These are phyloP conservation scores for Drosophila obscura DNA, from an alignment of 1,140 invertebrate genomes.

Conservation along the genomic window DNA sequence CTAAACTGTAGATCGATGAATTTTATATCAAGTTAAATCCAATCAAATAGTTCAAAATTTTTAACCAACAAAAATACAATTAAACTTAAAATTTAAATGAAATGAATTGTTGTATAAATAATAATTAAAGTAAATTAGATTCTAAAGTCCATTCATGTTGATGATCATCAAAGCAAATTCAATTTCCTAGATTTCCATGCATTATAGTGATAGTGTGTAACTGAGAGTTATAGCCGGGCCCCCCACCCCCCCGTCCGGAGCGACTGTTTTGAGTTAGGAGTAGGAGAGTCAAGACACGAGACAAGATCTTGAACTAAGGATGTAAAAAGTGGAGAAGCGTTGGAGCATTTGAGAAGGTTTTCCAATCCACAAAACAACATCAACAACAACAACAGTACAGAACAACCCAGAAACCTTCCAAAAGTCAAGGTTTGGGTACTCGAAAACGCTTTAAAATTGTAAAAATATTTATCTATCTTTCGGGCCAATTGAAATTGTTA, in stretches of 20 bases:
- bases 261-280: conserved; percentile 74
- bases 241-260: conserved; percentile 19
- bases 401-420: conserved; percentile 31
- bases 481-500: conserved; percentile 72
- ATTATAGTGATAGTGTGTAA: conserved; percentile 33
- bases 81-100: conserved; percentile 30
- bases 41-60: conserved; percentile 75
- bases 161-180: conserved; percentile 70
- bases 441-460: conserved; percentile 71
- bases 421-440: conserved; percentile 17
- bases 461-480: conserved; percentile 56
- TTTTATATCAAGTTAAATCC: conserved; percentile 70
- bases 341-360: conserved; percentile 69
- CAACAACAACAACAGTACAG: conserved; percentile 41
- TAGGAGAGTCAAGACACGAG: conserved; percentile 41
- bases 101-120: conserved; percentile 76
- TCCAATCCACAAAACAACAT: conserved; percentile 39
- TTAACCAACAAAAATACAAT: conserved; percentile 65
- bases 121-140: conserved; percentile 53
- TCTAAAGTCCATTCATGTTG: conserved; percentile 78
- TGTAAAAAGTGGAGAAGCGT: conserved; percentile 26
- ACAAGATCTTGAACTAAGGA: conserved; percentile 45
- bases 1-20: conserved; percentile 69
- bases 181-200: conserved; percentile 39
- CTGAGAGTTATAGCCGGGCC: conserved; percentile 47